Conservation (phyloP, 2,113 vertebrate genomes). For the Phaethornis superciliosus region DNA sequence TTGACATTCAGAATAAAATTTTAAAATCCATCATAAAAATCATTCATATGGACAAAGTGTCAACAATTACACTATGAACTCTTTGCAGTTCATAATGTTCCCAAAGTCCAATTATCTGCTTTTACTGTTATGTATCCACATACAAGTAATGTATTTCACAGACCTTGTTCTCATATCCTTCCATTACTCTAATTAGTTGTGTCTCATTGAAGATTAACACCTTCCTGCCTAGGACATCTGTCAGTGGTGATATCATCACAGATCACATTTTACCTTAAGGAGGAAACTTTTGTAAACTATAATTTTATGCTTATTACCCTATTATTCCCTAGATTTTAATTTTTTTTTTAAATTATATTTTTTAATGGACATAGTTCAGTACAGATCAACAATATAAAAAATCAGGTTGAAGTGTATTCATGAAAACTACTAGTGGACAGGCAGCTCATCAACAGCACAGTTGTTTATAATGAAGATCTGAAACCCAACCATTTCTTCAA, state of each 20-base stretch:
- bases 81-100: not conserved
- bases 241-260: not conserved
- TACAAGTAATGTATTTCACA: not conserved
- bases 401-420: not conserved
- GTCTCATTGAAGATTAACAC: not conserved
- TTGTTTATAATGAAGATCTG: not conserved
- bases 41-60: not conserved
- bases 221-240: not conserved
- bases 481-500: not conserved
- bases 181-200: not conserved
- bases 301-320: not conserved
- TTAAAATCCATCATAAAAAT: conserved; percentile 11
- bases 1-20: not conserved
- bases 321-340: not conserved
- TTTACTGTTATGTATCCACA: not conserved
- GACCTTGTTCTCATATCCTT: not conserved
- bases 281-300: not conserved
- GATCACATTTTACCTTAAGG: not conserved
- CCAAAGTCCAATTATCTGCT: not conserved
- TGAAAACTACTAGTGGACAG: not conserved
- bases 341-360: not conserved
- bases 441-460: not conserved
- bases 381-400: not conserved
- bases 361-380: not conserved
- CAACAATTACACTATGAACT: not conserved